Base-by-base conservation (phyloP, 2,113 vertebrate species). In the Tiliqua scincoides region DNA sequence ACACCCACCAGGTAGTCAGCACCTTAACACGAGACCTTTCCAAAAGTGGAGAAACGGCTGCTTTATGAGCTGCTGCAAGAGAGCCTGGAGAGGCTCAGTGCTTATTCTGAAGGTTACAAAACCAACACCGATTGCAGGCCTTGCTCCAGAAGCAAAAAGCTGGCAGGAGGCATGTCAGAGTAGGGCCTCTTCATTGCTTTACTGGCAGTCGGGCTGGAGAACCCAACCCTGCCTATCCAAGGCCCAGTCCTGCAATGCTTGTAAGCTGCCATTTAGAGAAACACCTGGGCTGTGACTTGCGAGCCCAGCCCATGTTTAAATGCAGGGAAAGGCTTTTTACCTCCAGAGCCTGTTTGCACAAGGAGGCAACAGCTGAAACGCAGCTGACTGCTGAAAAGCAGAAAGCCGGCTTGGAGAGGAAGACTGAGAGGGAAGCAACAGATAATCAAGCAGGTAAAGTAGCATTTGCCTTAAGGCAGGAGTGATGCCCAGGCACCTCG, bases 21-120 rank as follows among this genome's bases (percentile, higher is more conserved):
- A 90, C 59, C 65, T 89, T 88, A 89, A 48, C 40, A 48, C 37
- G 85, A 94, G 89, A 79, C 71, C 87, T 91, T 83, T 88, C 62
- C 88, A 79, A 89, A 85, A 4, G 63, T 15, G 88, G 54, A 78
- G 0, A 52, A 85, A 52, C 20, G 30, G 63, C 59, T 54, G 70
- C 79, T 83, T 87, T 83, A 68, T 20, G 37, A 86, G 68, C 2
- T 6, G 79, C 25, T 77, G 88, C 83, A 63, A 62, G 2, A 74
- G 40, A 8, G 37, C 89, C 76, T 1, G 37, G 35, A 21, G 43
- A 23, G 43, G 48, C 65, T 57, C 40, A 4, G 6, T 0, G 2
- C 18, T 59, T 27, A 67, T n/a, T 35, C 75, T 70, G 79, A 57
- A 52, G 81, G 82, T 78, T 1, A 4, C 1, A 40, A 94, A 43